Evolutionary conservation across 2,888 invertebrate species (phyloP).

Genomic region (Pterostichus niger): DNA sequence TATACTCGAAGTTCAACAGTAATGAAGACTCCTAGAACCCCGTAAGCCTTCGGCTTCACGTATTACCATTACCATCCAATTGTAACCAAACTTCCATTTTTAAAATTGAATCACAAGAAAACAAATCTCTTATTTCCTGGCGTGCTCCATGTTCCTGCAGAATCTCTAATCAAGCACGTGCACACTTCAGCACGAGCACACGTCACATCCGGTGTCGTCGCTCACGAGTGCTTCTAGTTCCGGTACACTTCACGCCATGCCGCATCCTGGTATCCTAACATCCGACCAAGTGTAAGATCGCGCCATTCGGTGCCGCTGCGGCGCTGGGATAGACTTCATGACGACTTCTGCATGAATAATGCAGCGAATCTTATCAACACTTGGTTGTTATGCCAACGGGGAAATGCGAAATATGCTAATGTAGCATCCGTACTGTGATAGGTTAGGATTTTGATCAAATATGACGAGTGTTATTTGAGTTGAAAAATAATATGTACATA

Average conservation of each 20-base stretch:
- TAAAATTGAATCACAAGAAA: too few species aligned
- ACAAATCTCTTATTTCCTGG: not conserved
- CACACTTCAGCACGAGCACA: slow-evolving; percentile 31
- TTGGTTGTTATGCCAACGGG: not conserved
- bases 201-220: slow-evolving; percentile 29
- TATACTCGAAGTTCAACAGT: too few species aligned
- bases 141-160: not conserved
- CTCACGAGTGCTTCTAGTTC: slow-evolving; percentile 27
- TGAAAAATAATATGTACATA: too few species aligned
- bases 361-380: not conserved
- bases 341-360: slow-evolving; percentile 1
- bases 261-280: not conserved
- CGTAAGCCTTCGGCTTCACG: too few species aligned
- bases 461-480: too few species aligned
- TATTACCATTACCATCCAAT: too few species aligned
- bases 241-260: not conserved
- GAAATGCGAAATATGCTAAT: slow-evolving; percentile 4
- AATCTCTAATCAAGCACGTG: slow-evolving; percentile 32
- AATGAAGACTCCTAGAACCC: too few species aligned
- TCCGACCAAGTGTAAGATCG: not conserved
- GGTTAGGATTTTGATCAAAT: too few species aligned
- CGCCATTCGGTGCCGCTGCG: not conserved
- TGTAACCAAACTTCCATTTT: too few species aligned
- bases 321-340: not conserved
- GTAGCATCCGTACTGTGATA: not conserved